These are phyloP conservation scores for Notoglanidium macrostoma DNA, from an alignment of 2,797 vertebrate species.

Conservation along the genomic window DNA sequence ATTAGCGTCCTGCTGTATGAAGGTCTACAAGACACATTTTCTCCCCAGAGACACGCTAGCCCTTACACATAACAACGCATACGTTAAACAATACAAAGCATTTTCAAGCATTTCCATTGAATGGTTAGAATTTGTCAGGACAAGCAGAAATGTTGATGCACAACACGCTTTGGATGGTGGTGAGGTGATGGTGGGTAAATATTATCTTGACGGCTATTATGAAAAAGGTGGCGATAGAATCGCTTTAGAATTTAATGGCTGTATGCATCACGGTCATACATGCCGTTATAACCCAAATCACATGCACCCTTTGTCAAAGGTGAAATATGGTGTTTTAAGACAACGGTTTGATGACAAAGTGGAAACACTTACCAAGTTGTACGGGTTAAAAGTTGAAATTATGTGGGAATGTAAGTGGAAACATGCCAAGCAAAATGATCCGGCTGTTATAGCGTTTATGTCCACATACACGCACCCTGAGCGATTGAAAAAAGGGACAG, in stretches of 20 bases:
- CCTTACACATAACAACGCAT: neutral
- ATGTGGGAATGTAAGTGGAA: conserved; percentile 20
- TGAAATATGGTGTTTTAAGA: neutral
- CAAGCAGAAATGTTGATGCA: neutral
- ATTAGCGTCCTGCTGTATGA: too few species aligned
- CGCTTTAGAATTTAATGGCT: neutral
- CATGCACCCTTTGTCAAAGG: neutral
- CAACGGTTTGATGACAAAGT: too few species aligned
- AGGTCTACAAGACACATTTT: too few species aligned
- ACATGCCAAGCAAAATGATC: neutral
- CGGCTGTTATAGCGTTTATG: neutral
- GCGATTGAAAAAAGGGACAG: neutral
- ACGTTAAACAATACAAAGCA: neutral
- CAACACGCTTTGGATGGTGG: neutral
- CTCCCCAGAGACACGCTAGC: neutral
- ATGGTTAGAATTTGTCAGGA: neutral
- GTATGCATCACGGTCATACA: neutral
- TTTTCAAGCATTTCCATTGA: neutral
- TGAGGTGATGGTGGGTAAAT: neutral
- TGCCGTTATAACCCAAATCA: neutral
- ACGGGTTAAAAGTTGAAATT: neutral
- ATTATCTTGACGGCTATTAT: neutral
- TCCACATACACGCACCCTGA: neutral
- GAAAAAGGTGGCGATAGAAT: neutral
- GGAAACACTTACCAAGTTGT: too few species aligned